Conservation (phyloP, 1,140 invertebrate species). For the Chrysoperla carnea region DNA sequence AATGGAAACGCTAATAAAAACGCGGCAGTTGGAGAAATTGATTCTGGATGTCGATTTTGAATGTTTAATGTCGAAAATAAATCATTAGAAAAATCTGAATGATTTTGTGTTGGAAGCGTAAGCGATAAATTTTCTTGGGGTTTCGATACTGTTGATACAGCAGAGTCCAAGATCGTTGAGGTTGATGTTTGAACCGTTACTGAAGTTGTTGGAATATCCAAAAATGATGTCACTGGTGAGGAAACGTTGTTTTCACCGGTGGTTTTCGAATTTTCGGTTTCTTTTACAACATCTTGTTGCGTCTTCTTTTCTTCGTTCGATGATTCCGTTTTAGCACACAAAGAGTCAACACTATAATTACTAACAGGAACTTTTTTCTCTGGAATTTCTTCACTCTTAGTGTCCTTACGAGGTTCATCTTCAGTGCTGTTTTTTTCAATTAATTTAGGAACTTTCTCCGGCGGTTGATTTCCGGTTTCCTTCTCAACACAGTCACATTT, state of each 20-base stretch:
- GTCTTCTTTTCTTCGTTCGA: constrained; percentile 9
- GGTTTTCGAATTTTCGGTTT: constrained; percentile 3
- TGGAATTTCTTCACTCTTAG: constrained; percentile 6
- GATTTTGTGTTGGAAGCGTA: constrained; percentile 29
- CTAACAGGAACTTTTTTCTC: constrained; percentile 1
- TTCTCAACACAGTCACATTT: too few relatives aligned
- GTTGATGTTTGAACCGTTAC: constrained; percentile 15
- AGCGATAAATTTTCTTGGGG: constrained; percentile 31
- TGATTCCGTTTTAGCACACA: constrained; percentile 6
- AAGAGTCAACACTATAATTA: constrained; percentile 5
- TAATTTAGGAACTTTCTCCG: constrained; percentile 7
- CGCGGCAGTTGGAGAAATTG: constrained; percentile 58
- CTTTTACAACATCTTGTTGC: constrained; percentile 2
- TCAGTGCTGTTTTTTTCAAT: constrained; percentile 11
- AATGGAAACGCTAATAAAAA: constrained; percentile 58
- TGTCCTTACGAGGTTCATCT: constrained; percentile 8
- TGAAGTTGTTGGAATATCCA: not conserved
- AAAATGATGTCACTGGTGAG: not conserved
- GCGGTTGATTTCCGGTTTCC: too few relatives aligned
- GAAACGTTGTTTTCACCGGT: not conserved
- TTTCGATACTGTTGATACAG: constrained; percentile 25
- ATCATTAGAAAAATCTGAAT: constrained; percentile 51
- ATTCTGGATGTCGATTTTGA: constrained; percentile 39
- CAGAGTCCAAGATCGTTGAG: constrained; percentile 28
- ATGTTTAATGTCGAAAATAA: constrained; percentile 49